These are phyloP conservation scores for Drosophila leonis DNA, from an alignment of 2,888 invertebrate genomes.

Conservation along the genomic window DNA sequence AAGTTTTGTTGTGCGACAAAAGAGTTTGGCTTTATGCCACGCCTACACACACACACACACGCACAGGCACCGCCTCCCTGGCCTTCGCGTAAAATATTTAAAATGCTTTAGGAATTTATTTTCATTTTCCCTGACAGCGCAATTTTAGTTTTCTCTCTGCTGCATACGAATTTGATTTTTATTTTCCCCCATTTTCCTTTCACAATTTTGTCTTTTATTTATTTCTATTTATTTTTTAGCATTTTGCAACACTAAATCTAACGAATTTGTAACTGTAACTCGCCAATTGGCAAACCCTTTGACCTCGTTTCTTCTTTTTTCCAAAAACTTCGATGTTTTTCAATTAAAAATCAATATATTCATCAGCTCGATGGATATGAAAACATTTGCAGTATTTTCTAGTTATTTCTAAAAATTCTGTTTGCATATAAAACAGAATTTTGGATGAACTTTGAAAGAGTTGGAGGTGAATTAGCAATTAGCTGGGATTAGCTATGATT, in stretches of 20 bases:
- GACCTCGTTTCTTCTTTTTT: background rate
- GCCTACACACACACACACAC: slow-evolving; percentile 25
- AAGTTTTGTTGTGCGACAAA: slow-evolving; percentile 66
- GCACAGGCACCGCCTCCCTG: background rate
- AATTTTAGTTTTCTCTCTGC: slow-evolving; percentile 64
- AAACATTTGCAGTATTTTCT: background rate
- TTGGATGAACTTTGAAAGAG: background rate
- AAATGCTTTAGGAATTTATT: slow-evolving; percentile 37
- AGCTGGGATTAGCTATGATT: background rate
- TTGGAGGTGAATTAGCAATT: background rate
- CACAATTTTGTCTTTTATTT: slow-evolving; percentile 2
- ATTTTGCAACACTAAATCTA: slow-evolving; percentile 9
- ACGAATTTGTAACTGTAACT: slow-evolving; percentile 16
- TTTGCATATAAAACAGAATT: background rate
- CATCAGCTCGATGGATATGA: slow-evolving; percentile 3
- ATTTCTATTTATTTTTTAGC: slow-evolving; percentile 3
- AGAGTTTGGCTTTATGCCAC: slow-evolving; percentile 59
- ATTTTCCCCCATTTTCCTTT: background rate
- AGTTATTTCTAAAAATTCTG: background rate
- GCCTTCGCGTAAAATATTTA: slow-evolving; percentile 40
- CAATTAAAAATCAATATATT: slow-evolving; percentile 25
- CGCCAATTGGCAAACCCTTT: slow-evolving; percentile 23
- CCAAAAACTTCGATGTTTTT: slow-evolving; percentile 1
- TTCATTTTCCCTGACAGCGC: slow-evolving; percentile 75
- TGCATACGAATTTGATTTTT: slow-evolving; percentile 9